Percentiles rank a stretch among this genome's conserved stretches.
These are phyloP conservation scores for Microplitis manilae DNA, from an alignment of 2,888 invertebrate genomes.

Conservation along the genomic window DNA sequence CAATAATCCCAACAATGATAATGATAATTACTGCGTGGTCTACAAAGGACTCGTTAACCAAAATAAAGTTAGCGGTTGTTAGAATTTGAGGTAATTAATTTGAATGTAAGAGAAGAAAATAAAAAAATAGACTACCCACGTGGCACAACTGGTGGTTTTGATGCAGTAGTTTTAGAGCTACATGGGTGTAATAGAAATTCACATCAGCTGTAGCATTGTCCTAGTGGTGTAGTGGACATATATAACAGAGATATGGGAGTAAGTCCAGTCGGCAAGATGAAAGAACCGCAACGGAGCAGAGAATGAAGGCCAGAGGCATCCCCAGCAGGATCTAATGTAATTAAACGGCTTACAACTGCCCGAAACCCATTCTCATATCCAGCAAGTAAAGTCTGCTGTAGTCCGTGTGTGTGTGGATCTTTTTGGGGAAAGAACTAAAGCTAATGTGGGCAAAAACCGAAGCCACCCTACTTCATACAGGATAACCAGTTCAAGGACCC, in stretches of 20 bases:
- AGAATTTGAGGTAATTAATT: too few species aligned
- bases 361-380: conserved; percentile 46
- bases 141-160: background rate
- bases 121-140: background rate
- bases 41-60: too few species aligned
- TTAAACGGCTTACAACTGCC: conserved; percentile 59
- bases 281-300: conserved; percentile 49
- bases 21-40: too few species aligned
- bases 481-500: background rate
- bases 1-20: background rate
- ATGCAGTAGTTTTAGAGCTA: background rate
- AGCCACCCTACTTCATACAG: background rate
- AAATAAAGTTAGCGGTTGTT: too few species aligned
- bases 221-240: background rate
- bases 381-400: conserved; percentile 14
- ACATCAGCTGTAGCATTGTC: background rate
- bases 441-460: conserved; percentile 53
- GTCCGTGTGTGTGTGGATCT: background rate
- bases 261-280: conserved; percentile 55
- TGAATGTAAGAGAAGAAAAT: background rate
- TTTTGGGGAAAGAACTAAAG: conserved; percentile 40
- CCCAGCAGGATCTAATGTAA: conserved; percentile 60
- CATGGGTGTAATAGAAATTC: background rate
- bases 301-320: conserved; percentile 52
- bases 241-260: conserved; percentile 27